Evolutionary conservation across 2,888 invertebrate species (phyloP).

Genomic region (Rhodophaea formosa): DNA sequence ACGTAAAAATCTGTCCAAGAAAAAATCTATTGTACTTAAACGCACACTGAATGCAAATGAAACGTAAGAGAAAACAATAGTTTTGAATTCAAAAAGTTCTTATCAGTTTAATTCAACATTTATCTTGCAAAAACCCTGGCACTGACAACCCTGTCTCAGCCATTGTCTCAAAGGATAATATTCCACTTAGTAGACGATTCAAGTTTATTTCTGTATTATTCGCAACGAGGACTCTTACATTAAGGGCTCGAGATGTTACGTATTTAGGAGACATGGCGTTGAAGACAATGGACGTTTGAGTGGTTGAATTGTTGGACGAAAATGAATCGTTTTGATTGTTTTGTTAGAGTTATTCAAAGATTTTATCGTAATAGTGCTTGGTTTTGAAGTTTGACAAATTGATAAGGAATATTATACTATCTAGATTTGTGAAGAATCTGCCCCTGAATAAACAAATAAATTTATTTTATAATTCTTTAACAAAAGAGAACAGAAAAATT

Average conservation of each 20-base stretch:
- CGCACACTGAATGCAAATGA: background rate
- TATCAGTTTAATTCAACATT: constrained; percentile 9
- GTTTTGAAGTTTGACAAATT: constrained; percentile 13
- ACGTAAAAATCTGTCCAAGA: too few relatives aligned
- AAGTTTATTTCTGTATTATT: constrained; percentile 47
- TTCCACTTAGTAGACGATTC: constrained; percentile 46
- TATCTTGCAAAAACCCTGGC: constrained; percentile 9
- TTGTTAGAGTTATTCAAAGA: background rate
- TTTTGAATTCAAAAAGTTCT: constrained; percentile 4
- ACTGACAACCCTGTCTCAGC: constrained; percentile 23
- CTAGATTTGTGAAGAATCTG: too few relatives aligned
- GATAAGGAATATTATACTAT: too few relatives aligned
- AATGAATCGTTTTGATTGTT: background rate
- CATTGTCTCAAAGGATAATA: constrained; percentile 53
- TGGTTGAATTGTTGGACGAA: constrained; percentile 15
- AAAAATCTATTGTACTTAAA: background rate
- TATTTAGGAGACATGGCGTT: constrained; percentile 23
- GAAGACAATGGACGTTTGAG: constrained; percentile 17
- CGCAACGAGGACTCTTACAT: constrained; percentile 29
- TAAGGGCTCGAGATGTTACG: constrained; percentile 25
- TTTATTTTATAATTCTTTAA: too few relatives aligned
- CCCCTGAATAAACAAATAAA: too few relatives aligned
- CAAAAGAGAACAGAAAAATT: too few relatives aligned
- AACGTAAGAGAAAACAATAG: background rate
- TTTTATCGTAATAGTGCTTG: constrained; percentile 18